These are phyloP conservation scores for Salpingus planirostris DNA, from an alignment of 2,888 invertebrate genomes.

Conservation along the genomic window DNA sequence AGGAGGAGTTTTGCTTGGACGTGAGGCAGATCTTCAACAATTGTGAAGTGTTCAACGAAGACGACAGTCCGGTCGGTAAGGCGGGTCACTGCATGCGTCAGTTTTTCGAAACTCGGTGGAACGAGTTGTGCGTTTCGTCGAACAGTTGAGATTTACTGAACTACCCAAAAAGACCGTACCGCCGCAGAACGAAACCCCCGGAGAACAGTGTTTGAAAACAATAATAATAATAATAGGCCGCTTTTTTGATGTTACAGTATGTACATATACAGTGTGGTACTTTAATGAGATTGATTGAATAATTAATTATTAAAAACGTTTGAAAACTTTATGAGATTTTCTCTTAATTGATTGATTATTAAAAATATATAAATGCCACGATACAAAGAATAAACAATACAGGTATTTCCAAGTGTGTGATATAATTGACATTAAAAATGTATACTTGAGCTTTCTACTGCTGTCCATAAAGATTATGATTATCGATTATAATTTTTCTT, in stretches of 20 bases:
- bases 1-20: slow-evolving; percentile 88
- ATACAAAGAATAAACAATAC: slow-evolving; percentile 21
- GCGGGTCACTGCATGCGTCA: slow-evolving; percentile 90
- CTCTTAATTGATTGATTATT: slow-evolving; percentile 1
- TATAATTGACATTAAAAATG: slow-evolving; percentile 26
- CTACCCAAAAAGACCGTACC: slow-evolving; percentile 24
- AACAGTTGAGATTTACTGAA: slow-evolving; percentile 42
- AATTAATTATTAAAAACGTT: too few relatives aligned
- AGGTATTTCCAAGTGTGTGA: slow-evolving; percentile 37
- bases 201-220: slow-evolving; percentile 16
- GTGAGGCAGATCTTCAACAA: slow-evolving; percentile 93
- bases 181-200: slow-evolving; percentile 16
- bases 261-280: too few relatives aligned
- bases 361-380: neutral
- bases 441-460: slow-evolving; percentile 33
- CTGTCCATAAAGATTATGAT: slow-evolving; percentile 29
- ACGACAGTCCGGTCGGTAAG: slow-evolving; percentile 94
- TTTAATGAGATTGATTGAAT: too few relatives aligned
- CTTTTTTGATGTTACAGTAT: too few relatives aligned
- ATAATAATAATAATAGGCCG: neutral
- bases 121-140: slow-evolving; percentile 50
- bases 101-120: slow-evolving; percentile 88
- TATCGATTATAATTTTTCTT: slow-evolving; percentile 11
- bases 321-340: too few relatives aligned
- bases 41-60: slow-evolving; percentile 97